Conservation (phyloP, 2,113 vertebrate species). For the Siphamia tubifer region DNA sequence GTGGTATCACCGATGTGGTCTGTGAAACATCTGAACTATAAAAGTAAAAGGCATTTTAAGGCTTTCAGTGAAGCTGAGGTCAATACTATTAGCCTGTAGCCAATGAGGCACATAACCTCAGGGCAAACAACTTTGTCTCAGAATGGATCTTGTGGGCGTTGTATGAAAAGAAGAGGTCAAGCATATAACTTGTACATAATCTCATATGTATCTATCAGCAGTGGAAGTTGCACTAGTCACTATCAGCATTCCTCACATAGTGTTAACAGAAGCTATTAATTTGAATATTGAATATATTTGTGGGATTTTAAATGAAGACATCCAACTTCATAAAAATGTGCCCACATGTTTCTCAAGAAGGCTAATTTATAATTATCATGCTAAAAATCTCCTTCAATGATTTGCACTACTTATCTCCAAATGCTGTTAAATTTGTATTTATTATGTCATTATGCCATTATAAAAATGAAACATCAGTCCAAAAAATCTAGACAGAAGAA, state of each 20-base stretch:
- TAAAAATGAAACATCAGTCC: slow-evolving; percentile 50
- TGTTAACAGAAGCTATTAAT: slow-evolving; percentile 18
- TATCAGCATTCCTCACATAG: not conserved
- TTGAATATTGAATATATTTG: slow-evolving; percentile 43
- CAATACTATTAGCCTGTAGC: slow-evolving; percentile 43
- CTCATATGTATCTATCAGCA: slow-evolving; percentile 21
- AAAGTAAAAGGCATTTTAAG: slow-evolving; percentile 38
- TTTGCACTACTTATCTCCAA: slow-evolving; percentile 52
- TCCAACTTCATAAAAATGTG: slow-evolving; percentile 13
- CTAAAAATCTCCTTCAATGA: slow-evolving; percentile 55
- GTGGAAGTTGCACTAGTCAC: not conserved
- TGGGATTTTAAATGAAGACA: slow-evolving; percentile 19
- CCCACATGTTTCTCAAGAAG: slow-evolving; percentile 35
- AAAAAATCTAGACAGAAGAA: slow-evolving; percentile 45
- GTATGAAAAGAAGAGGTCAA: slow-evolving; percentile 37
- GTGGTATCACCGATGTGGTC: slow-evolving; percentile 20
- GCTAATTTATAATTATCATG: slow-evolving; percentile 56
- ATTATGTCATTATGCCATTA: slow-evolving; percentile 50
- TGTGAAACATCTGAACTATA: slow-evolving; percentile 15
- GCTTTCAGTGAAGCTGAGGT: slow-evolving; percentile 51
- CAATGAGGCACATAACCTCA: slow-evolving; percentile 39
- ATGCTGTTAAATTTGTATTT: slow-evolving; percentile 34
- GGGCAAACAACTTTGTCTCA: slow-evolving; percentile 47
- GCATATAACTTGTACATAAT: slow-evolving; percentile 37
- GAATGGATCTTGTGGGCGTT: slow-evolving; percentile 48